Evolutionary conservation across 2,888 invertebrate species (phyloP).

Genomic region (Lacanobia oleracea): DNA sequence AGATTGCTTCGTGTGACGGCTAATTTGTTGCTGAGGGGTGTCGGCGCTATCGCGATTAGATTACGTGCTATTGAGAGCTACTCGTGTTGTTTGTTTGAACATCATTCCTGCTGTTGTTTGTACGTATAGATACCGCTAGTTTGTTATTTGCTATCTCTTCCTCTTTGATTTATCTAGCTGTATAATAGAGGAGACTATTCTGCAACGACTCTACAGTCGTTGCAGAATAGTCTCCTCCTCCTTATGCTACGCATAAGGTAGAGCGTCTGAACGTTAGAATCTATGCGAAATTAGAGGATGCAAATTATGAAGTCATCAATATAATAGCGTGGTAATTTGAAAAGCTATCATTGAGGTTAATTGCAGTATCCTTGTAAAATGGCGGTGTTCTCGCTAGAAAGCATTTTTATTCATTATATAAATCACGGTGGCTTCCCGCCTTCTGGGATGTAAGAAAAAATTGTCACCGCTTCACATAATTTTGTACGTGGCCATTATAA

Average conservation of each 20-base stretch:
- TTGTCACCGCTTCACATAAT: slow-evolving; percentile 89
- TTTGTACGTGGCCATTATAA: slow-evolving; percentile 88
- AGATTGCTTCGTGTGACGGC: slow-evolving; percentile 81
- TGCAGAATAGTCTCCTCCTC: too few species aligned
- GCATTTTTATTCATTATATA: slow-evolving; percentile 91
- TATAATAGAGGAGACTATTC: slow-evolving; percentile 6
- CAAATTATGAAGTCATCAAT: slow-evolving; percentile 69
- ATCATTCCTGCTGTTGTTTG: slow-evolving; percentile 64
- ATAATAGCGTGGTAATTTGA: slow-evolving; percentile 77
- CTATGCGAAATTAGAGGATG: slow-evolving; percentile 32
- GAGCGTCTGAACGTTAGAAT: slow-evolving; percentile 8
- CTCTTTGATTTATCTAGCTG: slow-evolving; percentile 18
- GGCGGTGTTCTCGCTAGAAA: slow-evolving; percentile 73
- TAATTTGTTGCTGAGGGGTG: slow-evolving; percentile 83
- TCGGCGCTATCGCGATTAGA: slow-evolving; percentile 78
- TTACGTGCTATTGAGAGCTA: slow-evolving; percentile 73
- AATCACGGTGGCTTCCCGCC: slow-evolving; percentile 84
- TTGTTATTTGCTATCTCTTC: slow-evolving; percentile 49
- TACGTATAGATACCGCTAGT: slow-evolving; percentile 47
- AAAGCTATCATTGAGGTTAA: slow-evolving; percentile 84
- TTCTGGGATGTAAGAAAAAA: slow-evolving; percentile 85
- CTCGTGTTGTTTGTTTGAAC: slow-evolving; percentile 72
- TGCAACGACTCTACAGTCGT: slow-evolving; percentile 4
- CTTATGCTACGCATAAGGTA: too few species aligned
- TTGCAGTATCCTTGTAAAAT: slow-evolving; percentile 85